These are phyloP conservation scores for Papilio gigon DNA, from an alignment of 2,888 invertebrate genomes.

Conservation along the genomic window DNA sequence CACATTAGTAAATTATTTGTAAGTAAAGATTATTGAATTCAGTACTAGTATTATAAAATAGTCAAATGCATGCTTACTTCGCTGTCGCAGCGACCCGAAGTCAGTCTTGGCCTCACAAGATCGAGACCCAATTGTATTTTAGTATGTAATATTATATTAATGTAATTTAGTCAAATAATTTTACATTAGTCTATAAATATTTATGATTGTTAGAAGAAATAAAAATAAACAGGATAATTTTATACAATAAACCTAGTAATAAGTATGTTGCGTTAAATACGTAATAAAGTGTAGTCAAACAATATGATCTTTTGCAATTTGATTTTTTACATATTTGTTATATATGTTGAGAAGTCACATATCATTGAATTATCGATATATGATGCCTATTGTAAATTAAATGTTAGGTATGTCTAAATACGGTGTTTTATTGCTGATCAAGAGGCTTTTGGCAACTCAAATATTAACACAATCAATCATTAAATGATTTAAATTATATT, in stretches of 20 bases:
- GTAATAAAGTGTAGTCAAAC: conserved; percentile 39
- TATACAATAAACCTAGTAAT: background rate
- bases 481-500: no score
- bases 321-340: conserved; percentile 35
- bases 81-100: no score
- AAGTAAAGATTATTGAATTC: background rate
- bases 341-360: conserved; percentile 8
- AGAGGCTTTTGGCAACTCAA: background rate
- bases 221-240: background rate
- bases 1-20: background rate
- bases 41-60: background rate
- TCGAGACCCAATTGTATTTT: no score
- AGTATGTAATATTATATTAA: no score
- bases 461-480: no score
- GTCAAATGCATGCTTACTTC: no score
- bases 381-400: background rate
- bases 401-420: background rate
- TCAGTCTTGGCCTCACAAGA: no score
- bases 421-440: background rate
- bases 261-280: conserved; percentile 9
- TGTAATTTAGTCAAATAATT: conserved; percentile 7
- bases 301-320: conserved; percentile 37
- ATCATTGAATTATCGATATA: background rate
- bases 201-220: background rate
- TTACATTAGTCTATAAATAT: conserved; percentile 5